Percentiles rank a stretch among this genome's conserved stretches.
These are phyloP conservation scores for Microplitis mediator DNA, from an alignment of 1,140 invertebrate genomes.

Conservation along the genomic window DNA sequence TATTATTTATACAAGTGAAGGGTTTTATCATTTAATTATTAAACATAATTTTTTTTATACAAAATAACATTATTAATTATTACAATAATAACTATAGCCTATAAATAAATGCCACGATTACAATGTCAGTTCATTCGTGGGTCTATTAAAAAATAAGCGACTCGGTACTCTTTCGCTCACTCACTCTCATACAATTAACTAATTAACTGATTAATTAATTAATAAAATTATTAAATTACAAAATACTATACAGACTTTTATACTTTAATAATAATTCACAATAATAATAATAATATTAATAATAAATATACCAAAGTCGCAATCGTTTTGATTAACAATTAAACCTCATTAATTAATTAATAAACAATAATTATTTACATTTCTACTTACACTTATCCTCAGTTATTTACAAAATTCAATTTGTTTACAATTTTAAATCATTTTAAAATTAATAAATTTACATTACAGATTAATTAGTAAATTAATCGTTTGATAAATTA, in stretches of 20 bases:
- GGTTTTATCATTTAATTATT: slow-evolving; percentile 15
- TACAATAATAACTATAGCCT: not conserved
- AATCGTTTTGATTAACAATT: slow-evolving; percentile 30
- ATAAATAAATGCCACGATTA: slow-evolving; percentile 36
- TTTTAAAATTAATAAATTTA: no score
- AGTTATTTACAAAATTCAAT: not conserved
- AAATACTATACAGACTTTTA: slow-evolving; percentile 15
- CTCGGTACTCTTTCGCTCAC: slow-evolving; percentile 9
- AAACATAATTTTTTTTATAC: slow-evolving; percentile 44
- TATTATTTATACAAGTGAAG: no score
- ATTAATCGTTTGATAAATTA: no score
- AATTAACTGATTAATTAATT: no score
- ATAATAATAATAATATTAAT: slow-evolving; percentile 1
- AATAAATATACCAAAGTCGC: slow-evolving; percentile 33
- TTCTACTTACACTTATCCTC: slow-evolving; percentile 42
- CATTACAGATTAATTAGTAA: no score
- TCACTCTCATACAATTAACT: not conserved
- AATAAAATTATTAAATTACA: not conserved
- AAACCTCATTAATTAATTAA: no score
- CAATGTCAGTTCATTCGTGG: slow-evolving; percentile 51
- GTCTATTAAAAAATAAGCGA: slow-evolving; percentile 11
- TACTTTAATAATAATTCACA: not conserved
- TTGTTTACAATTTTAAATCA: not conserved
- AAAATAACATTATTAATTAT: slow-evolving; percentile 42
- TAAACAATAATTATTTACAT: slow-evolving; percentile 40